Base-by-base conservation (phyloP, 2,888 invertebrate genomes). In the Dendrolimus houi region DNA sequence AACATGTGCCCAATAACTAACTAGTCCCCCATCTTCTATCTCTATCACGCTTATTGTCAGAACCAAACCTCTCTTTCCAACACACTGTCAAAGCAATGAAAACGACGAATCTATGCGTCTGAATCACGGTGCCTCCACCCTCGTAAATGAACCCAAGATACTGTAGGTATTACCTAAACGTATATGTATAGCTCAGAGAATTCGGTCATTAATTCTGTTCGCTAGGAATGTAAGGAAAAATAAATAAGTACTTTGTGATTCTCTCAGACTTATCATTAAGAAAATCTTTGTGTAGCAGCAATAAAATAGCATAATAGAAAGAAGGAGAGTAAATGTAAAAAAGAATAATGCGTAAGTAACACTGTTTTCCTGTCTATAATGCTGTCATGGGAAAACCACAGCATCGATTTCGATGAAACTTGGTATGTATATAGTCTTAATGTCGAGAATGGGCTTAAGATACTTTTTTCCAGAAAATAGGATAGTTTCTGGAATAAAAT, bases 71-170 rank as follows among this genome's bases (percentile, higher is more conserved):
- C 83, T 65, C 74, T 58, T 68, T 87, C 79, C 59, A 81, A 79
- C 86, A 59, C 76, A 79, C 81, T 79, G 84, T 81, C 77, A 78
- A 81, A 80, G 82, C 83, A 83, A 83, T 85, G 87, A 86, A 87
- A 88, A 84, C 78, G 79, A 81, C 80, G 86, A 87, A 87, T 87
- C 87, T 85, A 85, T 87, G 84, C 82, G 84, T 75, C 80, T 82
- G 87, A 87, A 87, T 88, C 88, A 85, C 87, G 73, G 83, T 71
- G 75, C 74, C 79, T 78, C 83, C 82, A 75, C 84, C 85, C 86
- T 81, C 71, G 86, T 85, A 87, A 87, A 87, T 87, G 86, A 87
- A 87, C 85, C 84, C 76, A 84, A 85, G 86, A 77, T 69, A 63
- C 61, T 69, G 75, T 83, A 83, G 79, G 80, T 83, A 75, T 65